Conservation (phyloP, 2,888 invertebrate species). For the Euzophera pinguis region DNA sequence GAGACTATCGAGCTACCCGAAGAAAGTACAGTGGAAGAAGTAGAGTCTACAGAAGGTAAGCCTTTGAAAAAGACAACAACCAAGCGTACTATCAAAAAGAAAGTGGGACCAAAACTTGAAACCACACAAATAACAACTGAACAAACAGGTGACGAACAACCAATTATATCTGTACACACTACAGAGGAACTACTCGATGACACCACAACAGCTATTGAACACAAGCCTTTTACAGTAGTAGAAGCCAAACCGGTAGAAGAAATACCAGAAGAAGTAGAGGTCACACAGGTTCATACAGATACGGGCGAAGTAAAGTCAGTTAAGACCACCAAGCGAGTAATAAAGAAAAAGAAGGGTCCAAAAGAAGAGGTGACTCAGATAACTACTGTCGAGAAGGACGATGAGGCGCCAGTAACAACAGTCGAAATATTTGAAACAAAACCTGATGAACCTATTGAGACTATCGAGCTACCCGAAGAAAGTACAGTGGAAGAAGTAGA, state of each 20-base stretch:
- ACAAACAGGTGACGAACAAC: conserved; percentile 28
- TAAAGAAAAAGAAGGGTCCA: conserved; percentile 60
- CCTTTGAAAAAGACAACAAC: conserved; percentile 39
- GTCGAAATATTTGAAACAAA: conserved; percentile 37
- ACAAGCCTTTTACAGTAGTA: conserved; percentile 16
- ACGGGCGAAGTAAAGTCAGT: conserved; percentile 27
- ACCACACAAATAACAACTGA: conserved; percentile 26
- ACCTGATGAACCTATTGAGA: conserved; percentile 29
- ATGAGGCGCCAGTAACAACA: conserved; percentile 44
- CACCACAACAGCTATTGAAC: conserved; percentile 20
- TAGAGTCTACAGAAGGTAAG: conserved; percentile 26
- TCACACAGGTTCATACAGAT: conserved; percentile 31
- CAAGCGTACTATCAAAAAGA: conserved; percentile 30
- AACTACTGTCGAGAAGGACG: conserved; percentile 58
- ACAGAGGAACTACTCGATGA: conserved; percentile 34
- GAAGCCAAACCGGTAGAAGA: conserved; percentile 22
- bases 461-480: conserved; percentile 24
- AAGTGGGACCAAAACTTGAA: conserved; percentile 30
- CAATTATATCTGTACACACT: conserved; percentile 35
- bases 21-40: not conserved
- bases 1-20: conserved; percentile 35
- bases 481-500: conserved; percentile 18
- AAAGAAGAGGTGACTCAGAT: conserved; percentile 66
- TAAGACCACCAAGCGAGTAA: conserved; percentile 57
- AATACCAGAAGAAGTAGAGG: conserved; percentile 52